These are phyloP conservation scores for Brachionus manjavacas DNA, from an alignment of 1,140 invertebrate species.

Conservation along the genomic window DNA sequence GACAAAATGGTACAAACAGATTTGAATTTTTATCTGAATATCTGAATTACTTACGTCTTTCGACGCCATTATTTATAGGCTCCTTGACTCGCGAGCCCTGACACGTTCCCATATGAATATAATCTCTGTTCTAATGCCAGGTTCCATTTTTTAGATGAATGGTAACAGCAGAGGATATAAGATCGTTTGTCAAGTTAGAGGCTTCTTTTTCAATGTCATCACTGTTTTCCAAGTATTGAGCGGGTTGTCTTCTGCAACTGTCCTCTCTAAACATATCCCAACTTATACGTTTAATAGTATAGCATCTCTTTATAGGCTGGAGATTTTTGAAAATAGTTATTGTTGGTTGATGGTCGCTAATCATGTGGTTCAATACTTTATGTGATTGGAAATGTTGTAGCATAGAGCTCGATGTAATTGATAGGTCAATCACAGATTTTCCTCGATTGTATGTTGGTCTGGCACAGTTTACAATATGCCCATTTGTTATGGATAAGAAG, in stretches of 20 bases:
- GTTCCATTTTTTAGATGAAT: too few species aligned
- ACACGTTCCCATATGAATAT: too few species aligned
- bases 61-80: too few species aligned
- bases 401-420: background rate
- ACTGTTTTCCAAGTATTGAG: background rate
- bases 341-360: constrained; percentile 2
- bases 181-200: background rate
- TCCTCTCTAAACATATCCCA: background rate
- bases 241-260: background rate
- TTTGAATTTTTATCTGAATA: too few species aligned
- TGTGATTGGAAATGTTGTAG: background rate
- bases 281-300: background rate
- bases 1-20: background rate
- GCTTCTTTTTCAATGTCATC: background rate
- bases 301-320: background rate
- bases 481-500: too few species aligned
- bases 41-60: too few species aligned
- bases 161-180: background rate
- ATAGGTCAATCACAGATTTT: background rate
- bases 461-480: too few species aligned
- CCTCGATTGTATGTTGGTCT: too few species aligned
- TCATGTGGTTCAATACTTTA: background rate
- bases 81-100: too few species aligned
- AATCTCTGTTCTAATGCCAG: too few species aligned
- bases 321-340: background rate